Conservation (phyloP, 1,140 invertebrate species). For the Laodelphax striatellus region DNA sequence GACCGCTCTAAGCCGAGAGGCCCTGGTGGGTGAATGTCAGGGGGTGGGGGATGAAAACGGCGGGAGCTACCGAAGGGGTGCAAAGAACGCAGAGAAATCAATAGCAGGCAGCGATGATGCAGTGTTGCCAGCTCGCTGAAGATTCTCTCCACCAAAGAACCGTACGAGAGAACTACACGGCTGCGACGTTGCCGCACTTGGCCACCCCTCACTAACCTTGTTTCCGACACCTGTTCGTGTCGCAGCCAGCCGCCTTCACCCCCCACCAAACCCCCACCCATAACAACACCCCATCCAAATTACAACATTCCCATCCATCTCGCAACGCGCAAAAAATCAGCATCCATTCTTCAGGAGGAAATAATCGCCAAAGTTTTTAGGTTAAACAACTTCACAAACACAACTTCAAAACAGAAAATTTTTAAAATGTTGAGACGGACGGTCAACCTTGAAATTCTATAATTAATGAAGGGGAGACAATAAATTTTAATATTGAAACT, state of each 20-base stretch:
- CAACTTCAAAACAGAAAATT: too few species aligned
- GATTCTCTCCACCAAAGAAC: constrained; percentile 28
- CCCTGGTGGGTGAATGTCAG: constrained; percentile 24
- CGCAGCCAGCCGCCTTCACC: not conserved
- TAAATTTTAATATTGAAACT: too few species aligned
- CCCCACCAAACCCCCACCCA: not conserved
- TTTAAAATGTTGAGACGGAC: too few species aligned
- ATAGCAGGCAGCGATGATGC: constrained; percentile 15
- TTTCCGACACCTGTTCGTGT: constrained; percentile 1
- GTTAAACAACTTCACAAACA: too few species aligned
- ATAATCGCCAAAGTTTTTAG: too few species aligned
- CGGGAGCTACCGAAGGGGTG: constrained; percentile 22
- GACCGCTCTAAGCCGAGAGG: not conserved
- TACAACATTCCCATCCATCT: too few species aligned
- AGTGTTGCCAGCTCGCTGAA: constrained; percentile 24
- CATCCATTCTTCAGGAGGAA: too few species aligned
- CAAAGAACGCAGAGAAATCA: constrained; percentile 14
- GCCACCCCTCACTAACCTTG: constrained; percentile 1
- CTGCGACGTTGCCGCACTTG: not conserved
- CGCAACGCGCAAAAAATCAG: too few species aligned
- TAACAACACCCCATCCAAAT: not conserved
- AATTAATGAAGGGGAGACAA: too few species aligned
- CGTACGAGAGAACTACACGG: too few species aligned
- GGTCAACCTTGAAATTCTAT: too few species aligned
- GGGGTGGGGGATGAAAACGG: constrained; percentile 7